Evolutionary conservation across 2,113 vertebrate species (phyloP).

Genomic region (Sialia sialis): DNA sequence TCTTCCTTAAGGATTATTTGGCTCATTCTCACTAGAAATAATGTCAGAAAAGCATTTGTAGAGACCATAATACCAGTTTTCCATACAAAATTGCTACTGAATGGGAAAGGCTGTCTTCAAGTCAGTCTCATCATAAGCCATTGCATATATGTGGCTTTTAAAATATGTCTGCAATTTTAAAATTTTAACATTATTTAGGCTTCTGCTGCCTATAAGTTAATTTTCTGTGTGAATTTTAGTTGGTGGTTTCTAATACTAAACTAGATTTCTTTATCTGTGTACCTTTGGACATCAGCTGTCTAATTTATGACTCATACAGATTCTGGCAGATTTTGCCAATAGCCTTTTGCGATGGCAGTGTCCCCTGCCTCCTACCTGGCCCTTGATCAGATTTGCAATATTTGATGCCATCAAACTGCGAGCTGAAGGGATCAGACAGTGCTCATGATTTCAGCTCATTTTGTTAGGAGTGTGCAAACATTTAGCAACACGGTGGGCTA

Average conservation of each 20-base stretch:
- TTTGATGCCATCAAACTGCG: not conserved
- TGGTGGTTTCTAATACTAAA: not conserved
- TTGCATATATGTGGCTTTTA: not conserved
- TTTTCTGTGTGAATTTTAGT: not conserved
- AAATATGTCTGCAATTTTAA: not conserved
- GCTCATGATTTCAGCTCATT: not conserved
- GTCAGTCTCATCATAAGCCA: not conserved
- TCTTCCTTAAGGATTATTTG: slow-evolving; percentile 18
- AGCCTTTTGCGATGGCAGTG: not conserved
- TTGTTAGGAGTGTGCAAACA: not conserved
- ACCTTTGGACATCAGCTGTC: not conserved
- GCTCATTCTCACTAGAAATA: not conserved
- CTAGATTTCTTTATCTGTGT: not conserved
- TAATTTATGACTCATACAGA: not conserved
- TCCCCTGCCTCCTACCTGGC: not conserved
- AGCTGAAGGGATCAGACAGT: not conserved
- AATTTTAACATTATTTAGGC: not conserved
- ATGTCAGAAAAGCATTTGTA: slow-evolving; percentile 4
- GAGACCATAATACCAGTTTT: not conserved
- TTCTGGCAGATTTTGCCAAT: not conserved
- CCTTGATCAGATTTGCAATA: not conserved
- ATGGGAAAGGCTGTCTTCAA: not conserved
- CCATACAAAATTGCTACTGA: not conserved
- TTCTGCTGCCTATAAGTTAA: not conserved
- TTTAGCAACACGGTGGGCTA: not conserved